Conservation (phyloP, 2,113 vertebrate species). For the Carlito syrichta region DNA sequence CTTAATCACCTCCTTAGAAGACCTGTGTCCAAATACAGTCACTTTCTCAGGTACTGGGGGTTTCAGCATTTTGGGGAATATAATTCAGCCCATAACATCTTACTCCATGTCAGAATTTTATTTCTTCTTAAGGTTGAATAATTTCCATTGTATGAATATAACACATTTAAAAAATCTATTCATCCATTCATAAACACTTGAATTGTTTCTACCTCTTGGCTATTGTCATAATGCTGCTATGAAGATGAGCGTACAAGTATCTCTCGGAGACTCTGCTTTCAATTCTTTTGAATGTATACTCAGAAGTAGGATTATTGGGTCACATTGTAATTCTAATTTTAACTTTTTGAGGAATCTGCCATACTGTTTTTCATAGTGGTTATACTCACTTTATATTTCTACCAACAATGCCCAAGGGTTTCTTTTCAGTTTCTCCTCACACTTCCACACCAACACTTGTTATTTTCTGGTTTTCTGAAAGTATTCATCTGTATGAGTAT, state of each 20-base stretch:
- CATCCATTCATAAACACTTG: accelerated
- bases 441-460: neutral
- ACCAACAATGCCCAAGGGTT: neutral
- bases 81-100: neutral
- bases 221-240: neutral
- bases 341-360: neutral
- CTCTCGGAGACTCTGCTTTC: neutral
- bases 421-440: neutral
- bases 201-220: neutral
- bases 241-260: neutral
- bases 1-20: neutral
- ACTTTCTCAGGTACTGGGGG: neutral
- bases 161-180: neutral
- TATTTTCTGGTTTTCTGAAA: neutral
- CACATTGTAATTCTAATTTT: neutral
- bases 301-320: neutral
- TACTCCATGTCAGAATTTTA: neutral
- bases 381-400: neutral
- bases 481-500: neutral
- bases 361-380: neutral
- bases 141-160: too few relatives aligned
- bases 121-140: neutral
- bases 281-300: neutral
- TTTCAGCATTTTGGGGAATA: neutral
- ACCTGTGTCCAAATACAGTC: neutral